Percentiles rank a stretch among this genome's conserved stretches.
These are phyloP conservation scores for Diabrotica virgifera DNA, from an alignment of 1,140 invertebrate genomes.

Conservation along the genomic window DNA sequence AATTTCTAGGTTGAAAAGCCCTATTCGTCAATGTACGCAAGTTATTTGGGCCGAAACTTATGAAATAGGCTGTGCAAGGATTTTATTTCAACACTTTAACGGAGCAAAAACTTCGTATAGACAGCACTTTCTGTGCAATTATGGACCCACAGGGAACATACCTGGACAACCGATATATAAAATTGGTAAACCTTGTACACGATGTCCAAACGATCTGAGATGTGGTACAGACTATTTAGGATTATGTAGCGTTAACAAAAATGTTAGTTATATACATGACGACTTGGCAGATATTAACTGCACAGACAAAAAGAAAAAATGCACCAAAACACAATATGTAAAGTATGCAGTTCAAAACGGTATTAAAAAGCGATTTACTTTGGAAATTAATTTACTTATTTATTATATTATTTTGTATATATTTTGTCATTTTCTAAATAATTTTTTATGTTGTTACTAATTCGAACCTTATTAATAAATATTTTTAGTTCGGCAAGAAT, in stretches of 20 bases:
- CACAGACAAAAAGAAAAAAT: too few relatives aligned
- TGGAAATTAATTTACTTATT: too few relatives aligned
- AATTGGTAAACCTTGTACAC: slow-evolving; percentile 35
- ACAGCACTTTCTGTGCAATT: slow-evolving; percentile 49
- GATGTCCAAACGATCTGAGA: slow-evolving; percentile 33
- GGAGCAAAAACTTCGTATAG: slow-evolving; percentile 29
- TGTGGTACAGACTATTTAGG: slow-evolving; percentile 36
- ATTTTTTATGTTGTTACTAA: too few relatives aligned
- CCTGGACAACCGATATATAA: slow-evolving; percentile 38
- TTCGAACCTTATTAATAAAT: too few relatives aligned
- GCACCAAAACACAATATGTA: too few relatives aligned
- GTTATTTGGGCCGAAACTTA: slow-evolving; percentile 51
- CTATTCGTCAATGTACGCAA: slow-evolving; percentile 44
- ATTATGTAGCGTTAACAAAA: slow-evolving; percentile 26
- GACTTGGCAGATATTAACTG: too few relatives aligned
- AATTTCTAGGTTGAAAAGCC: not conserved
- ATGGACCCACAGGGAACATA: slow-evolving; percentile 50
- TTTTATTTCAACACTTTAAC: slow-evolving; percentile 33
- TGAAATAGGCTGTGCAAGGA: slow-evolving; percentile 41
- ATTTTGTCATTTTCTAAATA: too few relatives aligned
- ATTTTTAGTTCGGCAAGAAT: too few relatives aligned
- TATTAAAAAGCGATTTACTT: too few relatives aligned
- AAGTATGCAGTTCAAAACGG: too few relatives aligned
- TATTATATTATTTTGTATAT: too few relatives aligned
- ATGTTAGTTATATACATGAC: too few relatives aligned